Percentiles rank a stretch among this genome's conserved stretches.
Evolutionary conservation across 1,140 invertebrate species (phyloP).

Genomic region (Holcopasites calliopsidis): DNA sequence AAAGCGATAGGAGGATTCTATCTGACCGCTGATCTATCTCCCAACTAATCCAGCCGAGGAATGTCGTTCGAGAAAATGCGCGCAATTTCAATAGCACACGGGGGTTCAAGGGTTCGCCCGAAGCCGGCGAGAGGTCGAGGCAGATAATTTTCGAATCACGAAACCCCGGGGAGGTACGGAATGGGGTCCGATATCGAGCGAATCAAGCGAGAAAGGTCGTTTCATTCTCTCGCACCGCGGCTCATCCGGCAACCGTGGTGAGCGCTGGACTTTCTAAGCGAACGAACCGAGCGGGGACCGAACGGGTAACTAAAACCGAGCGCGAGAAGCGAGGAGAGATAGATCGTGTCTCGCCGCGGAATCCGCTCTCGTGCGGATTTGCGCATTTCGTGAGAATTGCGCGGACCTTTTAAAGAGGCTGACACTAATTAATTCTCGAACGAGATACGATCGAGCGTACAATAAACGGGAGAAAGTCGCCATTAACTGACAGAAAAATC

Average conservation of each 20-base stretch:
- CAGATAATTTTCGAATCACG: neutral
- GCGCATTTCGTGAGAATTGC: constrained; percentile 61
- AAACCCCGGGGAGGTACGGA: constrained; percentile 3
- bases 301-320: neutral
- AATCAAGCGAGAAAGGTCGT: constrained; percentile 27
- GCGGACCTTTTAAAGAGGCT: constrained; percentile 53
- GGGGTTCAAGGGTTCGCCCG: neutral
- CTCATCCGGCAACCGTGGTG: constrained; percentile 27
- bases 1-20: neutral
- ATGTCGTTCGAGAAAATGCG: neutral
- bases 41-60: neutral
- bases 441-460: constrained; percentile 60
- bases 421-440: constrained; percentile 63
- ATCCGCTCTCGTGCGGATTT: constrained; percentile 55
- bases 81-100: neutral
- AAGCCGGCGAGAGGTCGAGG: neutral
- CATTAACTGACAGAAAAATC: constrained; percentile 61
- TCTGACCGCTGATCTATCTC: no score
- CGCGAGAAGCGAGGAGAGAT: no score
- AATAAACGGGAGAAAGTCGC: constrained; percentile 63
- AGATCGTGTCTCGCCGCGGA: constrained; percentile 21
- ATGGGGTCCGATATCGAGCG: constrained; percentile 17
- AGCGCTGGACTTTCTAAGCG: constrained; percentile 51
- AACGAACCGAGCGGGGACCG: neutral
- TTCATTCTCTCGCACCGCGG: constrained; percentile 41